Evolutionary conservation across 2,888 invertebrate genomes (phyloP).

Genomic region (Ophion obscuratus): DNA sequence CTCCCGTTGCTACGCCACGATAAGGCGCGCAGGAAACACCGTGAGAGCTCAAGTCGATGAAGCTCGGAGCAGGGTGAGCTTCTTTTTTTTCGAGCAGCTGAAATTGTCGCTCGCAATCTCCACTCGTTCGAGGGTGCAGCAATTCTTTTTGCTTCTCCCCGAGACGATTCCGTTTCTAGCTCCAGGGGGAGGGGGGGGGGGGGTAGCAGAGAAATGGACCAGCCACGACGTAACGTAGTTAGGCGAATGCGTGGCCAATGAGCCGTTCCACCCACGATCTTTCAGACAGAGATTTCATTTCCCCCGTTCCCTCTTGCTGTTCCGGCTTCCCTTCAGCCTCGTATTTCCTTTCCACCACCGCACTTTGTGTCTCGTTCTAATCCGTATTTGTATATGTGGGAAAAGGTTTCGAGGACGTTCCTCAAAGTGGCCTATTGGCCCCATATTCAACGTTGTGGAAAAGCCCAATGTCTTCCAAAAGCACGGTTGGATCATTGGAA

Average conservation of each 20-base stretch:
- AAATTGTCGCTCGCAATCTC: conserved; percentile 73
- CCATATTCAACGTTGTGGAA: background rate
- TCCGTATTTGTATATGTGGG: background rate
- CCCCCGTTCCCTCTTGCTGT: background rate
- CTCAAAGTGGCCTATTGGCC: background rate
- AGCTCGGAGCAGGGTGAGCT: conserved; percentile 29
- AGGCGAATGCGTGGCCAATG: conserved; percentile 80
- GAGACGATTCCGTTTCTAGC: conserved; percentile 17
- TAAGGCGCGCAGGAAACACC: conserved; percentile 62
- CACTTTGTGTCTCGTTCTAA: background rate
- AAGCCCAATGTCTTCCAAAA: background rate
- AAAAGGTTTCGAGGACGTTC: background rate
- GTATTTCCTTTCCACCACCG: conserved; percentile 30
- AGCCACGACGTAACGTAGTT: conserved; percentile 79
- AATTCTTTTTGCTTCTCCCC: conserved; percentile 39
- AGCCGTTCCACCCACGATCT: conserved; percentile 80
- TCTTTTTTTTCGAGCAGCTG: conserved; percentile 46
- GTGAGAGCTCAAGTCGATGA: conserved; percentile 31
- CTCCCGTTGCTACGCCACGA: conserved; percentile 47
- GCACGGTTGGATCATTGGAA: background rate
- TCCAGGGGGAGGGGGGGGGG: background rate
- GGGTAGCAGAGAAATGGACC: conserved; percentile 75
- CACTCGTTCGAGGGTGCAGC: conserved; percentile 57
- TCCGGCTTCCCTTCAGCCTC: conserved; percentile 45
- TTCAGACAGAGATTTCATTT: conserved; percentile 72